Evolutionary conservation across 2,113 vertebrate genomes (phyloP).

Genomic region (Leptocoma aspasia): DNA sequence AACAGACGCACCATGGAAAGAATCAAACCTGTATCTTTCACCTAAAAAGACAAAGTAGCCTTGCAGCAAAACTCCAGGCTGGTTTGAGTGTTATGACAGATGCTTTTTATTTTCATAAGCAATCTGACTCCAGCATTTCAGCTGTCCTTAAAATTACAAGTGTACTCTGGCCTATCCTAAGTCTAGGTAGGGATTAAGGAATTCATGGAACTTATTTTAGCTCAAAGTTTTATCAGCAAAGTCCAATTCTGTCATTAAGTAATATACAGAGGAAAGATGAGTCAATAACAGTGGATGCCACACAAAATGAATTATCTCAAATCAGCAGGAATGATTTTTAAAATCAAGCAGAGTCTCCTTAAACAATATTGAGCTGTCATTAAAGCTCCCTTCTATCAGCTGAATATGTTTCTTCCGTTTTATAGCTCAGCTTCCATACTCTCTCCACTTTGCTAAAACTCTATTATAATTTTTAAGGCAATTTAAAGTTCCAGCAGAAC

Average conservation of each 20-base stretch:
- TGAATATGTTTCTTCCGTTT: neutral
- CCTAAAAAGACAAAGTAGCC: neutral
- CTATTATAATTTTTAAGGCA: neutral
- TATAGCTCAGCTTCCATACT: neutral
- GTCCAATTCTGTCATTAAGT: neutral
- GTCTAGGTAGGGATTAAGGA: neutral
- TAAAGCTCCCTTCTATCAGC: neutral
- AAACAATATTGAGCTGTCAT: neutral
- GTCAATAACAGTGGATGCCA: neutral
- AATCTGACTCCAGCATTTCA: conserved; percentile 22
- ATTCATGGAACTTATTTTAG: neutral
- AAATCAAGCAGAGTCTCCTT: neutral
- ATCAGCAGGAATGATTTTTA: neutral
- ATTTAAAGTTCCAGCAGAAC: neutral
- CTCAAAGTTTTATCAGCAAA: neutral
- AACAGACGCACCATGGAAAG: neutral
- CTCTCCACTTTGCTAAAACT: neutral
- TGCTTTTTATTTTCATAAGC: conserved; percentile 60
- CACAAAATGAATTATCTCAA: neutral
- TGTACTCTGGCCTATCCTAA: neutral
- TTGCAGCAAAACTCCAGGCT: neutral
- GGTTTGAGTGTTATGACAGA: conserved; percentile 43
- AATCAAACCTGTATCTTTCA: conserved; percentile 20
- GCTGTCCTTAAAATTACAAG: conserved; percentile 17
- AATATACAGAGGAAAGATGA: neutral